Base-by-base conservation (phyloP, 2,797 vertebrate species). In the Hoplostethus atlanticus region DNA sequence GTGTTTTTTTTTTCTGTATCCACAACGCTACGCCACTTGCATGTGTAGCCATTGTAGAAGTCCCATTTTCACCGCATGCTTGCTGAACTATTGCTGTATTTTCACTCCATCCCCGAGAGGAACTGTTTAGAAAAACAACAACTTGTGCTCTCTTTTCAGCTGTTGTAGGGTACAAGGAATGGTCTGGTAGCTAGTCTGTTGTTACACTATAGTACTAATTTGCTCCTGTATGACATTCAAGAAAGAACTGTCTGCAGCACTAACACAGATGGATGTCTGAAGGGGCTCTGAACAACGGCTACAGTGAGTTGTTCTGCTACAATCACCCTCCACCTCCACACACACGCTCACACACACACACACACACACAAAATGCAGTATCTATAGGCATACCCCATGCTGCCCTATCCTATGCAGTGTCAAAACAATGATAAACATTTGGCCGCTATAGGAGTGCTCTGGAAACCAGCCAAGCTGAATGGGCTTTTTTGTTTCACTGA, bases 351-450 rank as follows among this genome's bases (percentile, higher is more conserved):
- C 46, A 48, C 61, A 56, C 36, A 50, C 34, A 13, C 46, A 1
- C 42, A 30, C 59, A 73, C 67, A 68, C 31, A 64, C 72, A n/a
- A 56, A 10, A 70, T 68, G 17, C 0, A 40, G 81, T 87, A 85
- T 89, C 88, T 91, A 91, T 91, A 91, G 84, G 76, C 87, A 70
- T 59, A 89, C 89, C 92, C 89, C 89, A 90, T 89, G 92, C 91
- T 89, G 88, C 90, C 81, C 89, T 78, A 74, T 86, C 81, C 91
- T 89, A 90, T 89, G 88, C 76, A 69, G 82, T 93, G 91, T 92
- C 91, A 93, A 92, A 93, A 93, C 93, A 94, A 93, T 91, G 91
- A 90, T 92, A 93, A 92, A 93, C 91, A 94, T 93, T 93, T 91
- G 92, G 90, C 83, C 15, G 73, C 90, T 91, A 92, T 91, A 92